Conservation (phyloP, 2,113 vertebrate genomes). For the Prochilodus magdalenae region DNA sequence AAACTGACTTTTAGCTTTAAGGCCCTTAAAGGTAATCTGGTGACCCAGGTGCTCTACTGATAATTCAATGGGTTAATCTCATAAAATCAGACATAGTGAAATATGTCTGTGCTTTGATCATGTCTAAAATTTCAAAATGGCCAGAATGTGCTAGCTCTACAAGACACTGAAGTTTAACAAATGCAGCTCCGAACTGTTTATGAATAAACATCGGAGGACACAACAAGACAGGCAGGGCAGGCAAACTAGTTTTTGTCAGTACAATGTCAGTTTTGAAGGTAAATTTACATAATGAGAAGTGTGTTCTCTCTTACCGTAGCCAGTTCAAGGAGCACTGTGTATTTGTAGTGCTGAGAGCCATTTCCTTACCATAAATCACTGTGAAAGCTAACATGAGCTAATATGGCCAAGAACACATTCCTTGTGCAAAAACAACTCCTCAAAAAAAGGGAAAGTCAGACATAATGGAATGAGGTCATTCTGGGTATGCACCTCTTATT, state of each 20-base stretch:
- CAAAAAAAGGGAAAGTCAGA: not conserved
- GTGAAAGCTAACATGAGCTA: slow-evolving; percentile 1
- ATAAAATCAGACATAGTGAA: too few relatives aligned
- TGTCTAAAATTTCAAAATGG: too few relatives aligned
- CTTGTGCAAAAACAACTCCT: not conserved
- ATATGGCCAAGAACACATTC: slow-evolving; percentile 10
- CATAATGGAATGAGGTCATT: slow-evolving; percentile 12
- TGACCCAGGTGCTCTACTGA: not conserved
- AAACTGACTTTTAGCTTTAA: too few relatives aligned
- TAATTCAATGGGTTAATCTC: too few relatives aligned
- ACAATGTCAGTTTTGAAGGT: not conserved
- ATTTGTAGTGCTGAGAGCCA: slow-evolving; percentile 26
- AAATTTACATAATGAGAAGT: not conserved
- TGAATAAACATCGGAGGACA: not conserved
- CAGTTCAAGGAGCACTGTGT: slow-evolving; percentile 15
- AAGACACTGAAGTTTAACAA: not conserved
- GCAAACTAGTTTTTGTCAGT: not conserved
- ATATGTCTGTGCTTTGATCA: too few relatives aligned
- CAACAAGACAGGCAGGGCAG: not conserved
- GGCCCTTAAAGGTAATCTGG: too few relatives aligned
- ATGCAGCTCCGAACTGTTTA: not conserved
- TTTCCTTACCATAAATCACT: slow-evolving; percentile 25
- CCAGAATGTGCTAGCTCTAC: too few relatives aligned
- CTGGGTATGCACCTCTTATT: not conserved
- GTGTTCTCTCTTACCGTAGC: not conserved